Evolutionary conservation across 1,140 invertebrate genomes (phyloP), one percentile per base, ranked within the genome.

Genomic region (Chionoecetes opilio): DNA sequence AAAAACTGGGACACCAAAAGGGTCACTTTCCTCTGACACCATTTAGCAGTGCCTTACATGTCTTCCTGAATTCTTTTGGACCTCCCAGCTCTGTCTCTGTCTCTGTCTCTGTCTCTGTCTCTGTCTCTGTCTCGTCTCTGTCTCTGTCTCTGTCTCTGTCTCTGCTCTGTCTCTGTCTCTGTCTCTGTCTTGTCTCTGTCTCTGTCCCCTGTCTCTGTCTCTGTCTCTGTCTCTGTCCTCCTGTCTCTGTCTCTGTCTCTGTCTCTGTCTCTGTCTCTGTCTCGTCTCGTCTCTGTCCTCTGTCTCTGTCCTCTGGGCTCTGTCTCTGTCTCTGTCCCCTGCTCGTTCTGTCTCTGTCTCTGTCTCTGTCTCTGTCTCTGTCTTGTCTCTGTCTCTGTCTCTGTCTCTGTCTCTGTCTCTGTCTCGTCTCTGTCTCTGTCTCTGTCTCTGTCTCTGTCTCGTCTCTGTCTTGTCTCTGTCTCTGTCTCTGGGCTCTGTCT

Each of bases 351-450:
- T 63, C 41, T 63, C 89, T 91, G 38, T 63, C 41, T 63, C 89
- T 91, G 46, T 53, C 41, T 53, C 89, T 91, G 46, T 53, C 41
- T 53, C 89, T 91, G 46, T 53, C 41, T 53, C 89, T 91, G 46
- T 53, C 41, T 53, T 46, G n/a, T 91, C 89, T 53, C 41, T 53
- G 63, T 92, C 90, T 75, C 53, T 17, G 63, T 92, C 34, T 34
- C 53, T 17, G 63, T 92, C 90, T 75, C 53, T 35, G n/a, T n/a
- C n/a, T n/a, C n/a, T n/a, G n/a, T n/a, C n/a, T n/a, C n/a, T n/a
- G n/a, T n/a, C n/a, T n/a, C n/a, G n/a, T n/a, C n/a, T n/a, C n/a
- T n/a, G n/a, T n/a, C n/a, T n/a, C n/a, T n/a, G n/a, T n/a, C n/a
- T n/a, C n/a, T n/a, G n/a, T n/a, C n/a, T n/a, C n/a, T n/a, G n/a